Base-by-base conservation (phyloP, 2,888 invertebrate genomes). In the Lasioglossum pauxillum region DNA sequence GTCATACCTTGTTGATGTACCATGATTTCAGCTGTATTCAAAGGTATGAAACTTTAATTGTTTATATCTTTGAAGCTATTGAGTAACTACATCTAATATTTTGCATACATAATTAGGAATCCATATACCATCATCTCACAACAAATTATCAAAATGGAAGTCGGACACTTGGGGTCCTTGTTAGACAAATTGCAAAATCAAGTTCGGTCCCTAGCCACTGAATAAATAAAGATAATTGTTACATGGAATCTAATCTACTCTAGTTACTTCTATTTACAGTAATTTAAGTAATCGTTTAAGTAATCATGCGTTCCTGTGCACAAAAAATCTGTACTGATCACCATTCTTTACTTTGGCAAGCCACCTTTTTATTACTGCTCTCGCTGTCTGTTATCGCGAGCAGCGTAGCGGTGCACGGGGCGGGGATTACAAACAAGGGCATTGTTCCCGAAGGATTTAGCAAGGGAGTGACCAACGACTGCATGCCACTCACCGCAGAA, bases 401-500 rank as follows among this genome's bases (percentile, higher is more conserved):
- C 57, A 57, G n/a, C 23, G 53, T 23, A n/a, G 53, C n/a, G n/a
- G 31, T 5, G 7, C 64, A 31, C 64, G 2, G 19, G 31, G 16
- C 27, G 7, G 14, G 64, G 31, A 31, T 10, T 16, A 31, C 31
- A 64, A 64, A 64, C 31, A 27, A 14, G 60, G 14, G 27, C 14
- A 31, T 7, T 7, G 31, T 64, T 64, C 31, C 64, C 31, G 31
- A 64, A 64, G 64, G 31, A 64, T 31, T 64, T 64, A 64, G 16
- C 31, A 7, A 19, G 31, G 31, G 16, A 19, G 64, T 19, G 64
- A 64, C 31, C 64, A 64, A 64, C 64, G 64, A 64, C 64, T 31
- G 64, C 64, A 64, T 64, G 64, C 31, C 31, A 64, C 64, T 64
- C 64, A 64, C 64, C 64, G 64, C 31, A 64, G 64, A 64, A 31